Base-by-base conservation (phyloP, 2,797 vertebrate species). In the Bovichtus diacanthus region DNA sequence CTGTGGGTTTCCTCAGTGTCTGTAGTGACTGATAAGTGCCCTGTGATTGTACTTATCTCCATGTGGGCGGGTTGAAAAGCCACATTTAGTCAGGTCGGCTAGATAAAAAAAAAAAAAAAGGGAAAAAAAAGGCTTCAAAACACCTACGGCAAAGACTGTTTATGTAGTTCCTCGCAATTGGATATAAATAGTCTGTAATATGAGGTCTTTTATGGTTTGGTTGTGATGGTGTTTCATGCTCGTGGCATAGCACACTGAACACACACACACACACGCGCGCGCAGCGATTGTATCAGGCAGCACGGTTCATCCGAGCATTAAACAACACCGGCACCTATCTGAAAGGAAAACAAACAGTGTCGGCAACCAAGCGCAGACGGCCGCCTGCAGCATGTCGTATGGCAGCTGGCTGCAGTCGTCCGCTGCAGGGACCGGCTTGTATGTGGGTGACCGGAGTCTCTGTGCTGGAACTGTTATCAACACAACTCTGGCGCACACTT, bases 121-220 rank as follows among this genome's bases (percentile, higher is more conserved):
- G 21, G 54, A 19, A 53, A 62, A 66, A 53, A 69, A 62, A 31
- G 21, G 54, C 43, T 51, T 27, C 59, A 77, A 80, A 86, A 87
- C 81, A 88, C 82, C 78, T 81, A 73, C 60, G 66, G 80, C 78
- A 76, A 73, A 64, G 64, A 67, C 61, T 90, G 89, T 93, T 93
- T 92, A 84, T 91, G 83, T 87, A 88, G 92, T 93, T 94, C 90
- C 90, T 84, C 81, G 19, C 88, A 91, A 88, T 90, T 93, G 73
- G 80, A 87, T 88, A 76, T 91, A 91, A 93, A 93, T 90, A 90
- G 89, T 86, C 83, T 86, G 86, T 90, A 88, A 89, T 78, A 86
- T 73, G 85, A 90, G 78, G 73, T 80, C 83, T 82, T 82, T 83
- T 83, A 90, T 70, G 86, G 77, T 66, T 72, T 73, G 70, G 80